Conservation (phyloP, 2,888 invertebrate genomes). For the Patella ulyssiponensis region DNA sequence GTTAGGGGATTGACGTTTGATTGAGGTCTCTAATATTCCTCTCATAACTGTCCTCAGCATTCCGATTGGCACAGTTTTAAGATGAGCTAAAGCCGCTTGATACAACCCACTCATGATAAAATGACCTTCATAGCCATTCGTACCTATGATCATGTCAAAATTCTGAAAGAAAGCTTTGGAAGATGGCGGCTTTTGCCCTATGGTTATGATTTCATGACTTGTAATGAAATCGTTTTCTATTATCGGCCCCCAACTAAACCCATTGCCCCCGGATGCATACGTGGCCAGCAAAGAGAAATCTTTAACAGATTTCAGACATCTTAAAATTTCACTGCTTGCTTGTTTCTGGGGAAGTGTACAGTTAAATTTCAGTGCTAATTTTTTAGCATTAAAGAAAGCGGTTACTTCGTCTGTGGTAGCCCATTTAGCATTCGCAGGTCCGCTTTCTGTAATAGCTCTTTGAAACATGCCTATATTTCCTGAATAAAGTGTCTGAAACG, state of each 20-base stretch:
- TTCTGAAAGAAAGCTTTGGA: not conserved
- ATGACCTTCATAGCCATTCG: not conserved
- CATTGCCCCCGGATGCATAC: not conserved
- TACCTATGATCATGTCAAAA: not conserved
- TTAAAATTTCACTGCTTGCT: not conserved
- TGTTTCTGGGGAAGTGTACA: not conserved
- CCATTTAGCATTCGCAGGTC: slow-evolving; percentile 34
- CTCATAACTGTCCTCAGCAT: not conserved
- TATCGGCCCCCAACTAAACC: not conserved
- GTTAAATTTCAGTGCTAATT: not conserved
- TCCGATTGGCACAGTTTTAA: not conserved
- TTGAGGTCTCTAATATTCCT: not conserved
- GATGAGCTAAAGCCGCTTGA: not conserved
- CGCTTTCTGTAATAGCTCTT: slow-evolving; percentile 50
- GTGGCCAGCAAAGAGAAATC: not conserved
- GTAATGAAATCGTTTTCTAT: not conserved
- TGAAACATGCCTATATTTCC: slow-evolving; percentile 50
- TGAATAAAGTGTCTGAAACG: slow-evolving; percentile 45
- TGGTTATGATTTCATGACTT: not conserved
- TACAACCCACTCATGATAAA: not conserved
- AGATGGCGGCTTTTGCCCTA: not conserved
- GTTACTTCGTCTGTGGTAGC: not conserved
- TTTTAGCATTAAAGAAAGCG: not conserved
- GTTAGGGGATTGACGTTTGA: not conserved
- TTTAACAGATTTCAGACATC: not conserved